phyloP scores from a whole-genome alignment of 92 coral and sea anemone genomes.

The Epizoanthus fatuus region DNA sequence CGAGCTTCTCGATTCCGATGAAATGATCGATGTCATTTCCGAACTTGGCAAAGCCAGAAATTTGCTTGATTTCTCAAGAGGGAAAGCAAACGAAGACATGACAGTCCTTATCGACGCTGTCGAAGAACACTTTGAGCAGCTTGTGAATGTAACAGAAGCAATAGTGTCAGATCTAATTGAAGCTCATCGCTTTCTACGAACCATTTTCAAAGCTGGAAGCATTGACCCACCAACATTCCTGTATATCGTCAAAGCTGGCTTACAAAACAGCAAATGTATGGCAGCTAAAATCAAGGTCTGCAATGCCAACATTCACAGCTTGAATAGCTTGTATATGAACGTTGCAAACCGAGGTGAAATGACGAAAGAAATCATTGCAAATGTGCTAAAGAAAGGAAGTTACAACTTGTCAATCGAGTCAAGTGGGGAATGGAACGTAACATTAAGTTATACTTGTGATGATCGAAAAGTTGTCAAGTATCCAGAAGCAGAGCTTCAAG shows the following conservation, averaged over 20 bases:
- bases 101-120: constrained; percentile 17
- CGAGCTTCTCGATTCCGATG: not conserved
- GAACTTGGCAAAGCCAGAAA: not conserved
- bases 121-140: constrained; percentile 18
- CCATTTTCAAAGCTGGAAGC: constrained; percentile 1
- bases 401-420: constrained; percentile 47
- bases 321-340: constrained; percentile 73
- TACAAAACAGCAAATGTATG: constrained; percentile 31
- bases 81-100: constrained; percentile 24
- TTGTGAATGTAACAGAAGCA: constrained; percentile 11
- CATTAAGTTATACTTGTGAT: not conserved
- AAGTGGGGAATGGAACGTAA: constrained; percentile 1
- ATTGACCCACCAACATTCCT: not conserved
- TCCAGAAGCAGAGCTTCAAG: constrained; percentile 55
- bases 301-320: constrained; percentile 76
- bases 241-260: not conserved
- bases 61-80: constrained; percentile 12
- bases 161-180: constrained; percentile 33
- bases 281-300: constrained; percentile 60
- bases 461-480: constrained; percentile 15
- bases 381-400: constrained; percentile 56
- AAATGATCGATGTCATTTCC: not conserved
- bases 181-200: constrained; percentile 15
- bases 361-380: constrained; percentile 74
- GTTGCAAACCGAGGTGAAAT: constrained; percentile 84